Evolutionary conservation across 2,888 invertebrate species (phyloP).

Genomic region (Leucophora obtusa): DNA sequence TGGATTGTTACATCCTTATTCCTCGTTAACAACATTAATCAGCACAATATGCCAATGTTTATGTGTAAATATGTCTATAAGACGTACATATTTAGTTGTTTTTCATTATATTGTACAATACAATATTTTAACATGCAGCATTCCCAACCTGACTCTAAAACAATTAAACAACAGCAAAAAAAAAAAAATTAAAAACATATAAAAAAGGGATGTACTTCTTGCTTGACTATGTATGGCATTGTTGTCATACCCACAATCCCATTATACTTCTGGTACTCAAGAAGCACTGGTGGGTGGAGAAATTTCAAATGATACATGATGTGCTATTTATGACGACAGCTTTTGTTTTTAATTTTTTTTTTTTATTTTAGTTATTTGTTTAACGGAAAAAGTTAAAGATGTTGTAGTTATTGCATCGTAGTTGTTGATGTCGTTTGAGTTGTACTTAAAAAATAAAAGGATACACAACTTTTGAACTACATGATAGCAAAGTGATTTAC

Average conservation of each 20-base stretch:
- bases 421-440: background rate
- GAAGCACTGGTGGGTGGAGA: background rate
- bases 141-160: constrained; percentile 75
- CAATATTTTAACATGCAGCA: constrained; percentile 43
- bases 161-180: constrained; percentile 75
- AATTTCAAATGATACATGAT: constrained; percentile 75
- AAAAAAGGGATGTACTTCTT: constrained; percentile 33
- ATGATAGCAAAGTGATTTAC: background rate
- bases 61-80: constrained; percentile 20
- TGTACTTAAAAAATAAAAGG: background rate
- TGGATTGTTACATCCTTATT: constrained; percentile 26
- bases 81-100: background rate
- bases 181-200: constrained; percentile 57
- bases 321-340: constrained; percentile 76
- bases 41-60: constrained; percentile 76
- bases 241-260: constrained; percentile 38
- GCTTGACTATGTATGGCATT: constrained; percentile 14
- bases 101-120: background rate
- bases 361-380: constrained; percentile 71
- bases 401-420: constrained; percentile 26
- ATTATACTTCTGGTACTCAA: constrained; percentile 30
- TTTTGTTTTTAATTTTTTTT: constrained; percentile 68
- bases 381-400: constrained; percentile 63
- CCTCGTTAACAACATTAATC: constrained; percentile 71
- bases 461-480: constrained; percentile 3